A percentile compares a stretch with the other conserved stretches of the same genome.
Evolutionary conservation across 2,113 vertebrate species (phyloP).

Genomic region (Nesoenas mayeri): DNA sequence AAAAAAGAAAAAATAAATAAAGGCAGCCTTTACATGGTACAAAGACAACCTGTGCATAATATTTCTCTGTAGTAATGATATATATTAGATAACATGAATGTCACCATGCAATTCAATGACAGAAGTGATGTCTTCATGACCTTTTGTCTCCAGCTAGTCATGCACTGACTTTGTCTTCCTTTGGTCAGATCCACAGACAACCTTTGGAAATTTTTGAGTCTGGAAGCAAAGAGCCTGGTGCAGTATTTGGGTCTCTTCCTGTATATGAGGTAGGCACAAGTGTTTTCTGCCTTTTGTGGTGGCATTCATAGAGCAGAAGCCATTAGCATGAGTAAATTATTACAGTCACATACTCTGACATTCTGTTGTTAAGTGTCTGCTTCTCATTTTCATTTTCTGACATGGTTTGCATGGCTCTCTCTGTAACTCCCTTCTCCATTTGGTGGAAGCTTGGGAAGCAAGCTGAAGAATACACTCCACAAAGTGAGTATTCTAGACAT

Average conservation of each 20-base stretch:
- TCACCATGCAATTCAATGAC: background rate
- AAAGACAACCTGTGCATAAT: background rate
- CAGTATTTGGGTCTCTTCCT: constrained; percentile 69
- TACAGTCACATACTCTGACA: background rate
- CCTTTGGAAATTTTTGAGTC: constrained; percentile 45
- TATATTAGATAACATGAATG: background rate
- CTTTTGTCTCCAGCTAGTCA: background rate
- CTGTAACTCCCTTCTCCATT: background rate
- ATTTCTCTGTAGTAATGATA: background rate
- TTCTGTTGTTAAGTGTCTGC: background rate
- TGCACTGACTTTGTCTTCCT: constrained; percentile 7
- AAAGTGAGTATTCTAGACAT: background rate
- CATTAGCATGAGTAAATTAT: background rate
- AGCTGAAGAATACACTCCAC: background rate
- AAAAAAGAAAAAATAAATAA: background rate
- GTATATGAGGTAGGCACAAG: constrained; percentile 68
- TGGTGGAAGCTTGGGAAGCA: background rate
- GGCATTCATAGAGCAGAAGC: background rate
- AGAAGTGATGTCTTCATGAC: background rate
- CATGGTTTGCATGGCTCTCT: background rate
- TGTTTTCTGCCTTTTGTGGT: background rate
- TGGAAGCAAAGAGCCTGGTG: constrained; percentile 60
- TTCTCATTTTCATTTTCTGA: constrained; percentile 39
- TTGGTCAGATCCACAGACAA: constrained; percentile 40
- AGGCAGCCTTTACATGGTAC: background rate